Evolutionary conservation across 1,140 invertebrate genomes (phyloP), one percentile per base, ranked within the genome.

Genomic region (Drosophila pseudoananassae): DNA sequence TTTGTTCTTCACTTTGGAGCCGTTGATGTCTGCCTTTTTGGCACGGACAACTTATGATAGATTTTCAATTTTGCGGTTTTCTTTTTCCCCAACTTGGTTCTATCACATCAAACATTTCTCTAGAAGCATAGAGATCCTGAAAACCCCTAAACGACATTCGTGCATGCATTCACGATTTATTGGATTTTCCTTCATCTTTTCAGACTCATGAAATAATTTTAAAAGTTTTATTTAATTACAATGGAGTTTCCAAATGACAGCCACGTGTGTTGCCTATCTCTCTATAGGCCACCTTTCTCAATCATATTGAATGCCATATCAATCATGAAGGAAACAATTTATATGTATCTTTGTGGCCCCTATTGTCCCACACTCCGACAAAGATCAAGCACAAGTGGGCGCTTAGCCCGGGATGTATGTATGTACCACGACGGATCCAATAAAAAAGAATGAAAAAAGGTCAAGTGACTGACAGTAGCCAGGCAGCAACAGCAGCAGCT

Each of bases 61-160:
- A 76, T 85, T 85, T 85, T 68, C 69, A 75, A 87, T 82, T 87
- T 78, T 78, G 82, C 71, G 78, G 78, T 75, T 82, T 81, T 40
- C 55, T 45, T 63, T 56, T 79, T 55, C 40, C 36, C 36, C 27
- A 9, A 15, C 27, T 52, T 61, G 50, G 31, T 49, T 33, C 14
- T 43, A 17, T 49, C 8, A 20, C 43, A 15, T 43, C 40, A 43
- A 43, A 43, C 10, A 36, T 36, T n/a, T 36, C 31, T 31, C 31
- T 8, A 31, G 2, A 9, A 31, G 31, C 31, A 31, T 31, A 10
- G 9, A 36, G 33, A 36, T 1, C 25, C 25, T 27, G 6, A 27
- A 27, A 27, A 27, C 5, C 25, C 25, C 3, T 4, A 36, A 4
- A 12, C 12, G 12, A 36, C 33, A 36, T 36, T 10, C 10, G 10